These are phyloP conservation scores for Onthophagus taurus DNA, from an alignment of 1,140 invertebrate species.

Conservation along the genomic window DNA sequence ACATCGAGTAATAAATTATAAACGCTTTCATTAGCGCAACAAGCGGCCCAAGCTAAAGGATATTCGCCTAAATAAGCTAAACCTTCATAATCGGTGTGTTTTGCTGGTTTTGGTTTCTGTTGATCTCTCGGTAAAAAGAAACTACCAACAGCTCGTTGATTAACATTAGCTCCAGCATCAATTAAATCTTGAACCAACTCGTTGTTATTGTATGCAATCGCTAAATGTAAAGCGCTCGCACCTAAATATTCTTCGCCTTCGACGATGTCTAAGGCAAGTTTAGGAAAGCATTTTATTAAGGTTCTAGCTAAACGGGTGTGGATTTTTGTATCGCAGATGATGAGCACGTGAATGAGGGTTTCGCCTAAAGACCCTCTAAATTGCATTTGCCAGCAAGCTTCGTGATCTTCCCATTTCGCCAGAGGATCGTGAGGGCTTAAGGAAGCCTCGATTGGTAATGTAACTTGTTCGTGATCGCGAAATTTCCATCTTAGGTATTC, in stretches of 20 bases:
- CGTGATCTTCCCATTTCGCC: conserved; percentile 78
- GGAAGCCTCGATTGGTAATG: conserved; percentile 72
- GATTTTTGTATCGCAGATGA: conserved; percentile 86
- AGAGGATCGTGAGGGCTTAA: conserved; percentile 72
- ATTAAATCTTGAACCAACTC: conserved; percentile 90
- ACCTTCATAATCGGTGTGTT: conserved; percentile 89
- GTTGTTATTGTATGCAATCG: conserved; percentile 93
- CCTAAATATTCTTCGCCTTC: conserved; percentile 94
- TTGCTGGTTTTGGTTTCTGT: conserved; percentile 60
- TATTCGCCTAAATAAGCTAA: conserved; percentile 93
- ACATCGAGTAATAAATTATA: conserved; percentile 90
- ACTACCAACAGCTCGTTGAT: conserved; percentile 85
- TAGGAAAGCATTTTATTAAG: conserved; percentile 84
- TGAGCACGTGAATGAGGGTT: conserved; percentile 86
- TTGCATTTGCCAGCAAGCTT: conserved; percentile 95
- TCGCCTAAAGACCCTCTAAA: conserved; percentile 91
- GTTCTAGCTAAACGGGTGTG: conserved; percentile 80
- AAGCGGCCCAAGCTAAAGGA: conserved; percentile 92
- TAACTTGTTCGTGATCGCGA: conserved; percentile 72
- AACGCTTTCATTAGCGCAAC: conserved; percentile 93
- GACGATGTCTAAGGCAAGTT: conserved; percentile 85
- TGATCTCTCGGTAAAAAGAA: conserved; percentile 90
- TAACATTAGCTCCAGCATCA: conserved; percentile 81
- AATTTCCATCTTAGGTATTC: conserved; percentile 92
- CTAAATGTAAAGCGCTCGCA: conserved; percentile 88